Percentiles rank a stretch among this genome's conserved stretches.
Evolutionary conservation across 2,888 invertebrate genomes (phyloP).

Genomic region (Chrysomela aeneicollis): DNA sequence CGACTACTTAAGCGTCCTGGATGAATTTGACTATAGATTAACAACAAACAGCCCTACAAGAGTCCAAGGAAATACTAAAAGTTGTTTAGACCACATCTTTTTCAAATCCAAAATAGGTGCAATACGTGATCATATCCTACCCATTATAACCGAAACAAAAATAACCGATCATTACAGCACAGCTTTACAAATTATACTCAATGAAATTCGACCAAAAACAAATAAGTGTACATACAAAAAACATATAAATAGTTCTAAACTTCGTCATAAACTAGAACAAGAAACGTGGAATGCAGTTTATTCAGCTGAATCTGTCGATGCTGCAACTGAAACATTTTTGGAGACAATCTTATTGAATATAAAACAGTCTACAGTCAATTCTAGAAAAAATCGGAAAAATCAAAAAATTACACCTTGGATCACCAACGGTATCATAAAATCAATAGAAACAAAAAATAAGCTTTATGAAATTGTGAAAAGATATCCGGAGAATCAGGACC

Average conservation of each 20-base stretch:
- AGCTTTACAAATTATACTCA: neutral
- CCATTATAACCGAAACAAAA: neutral
- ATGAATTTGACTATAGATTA: constrained; percentile 1
- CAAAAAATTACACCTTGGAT: neutral
- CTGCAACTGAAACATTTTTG: neutral
- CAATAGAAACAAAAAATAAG: constrained; percentile 3
- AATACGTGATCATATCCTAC: neutral
- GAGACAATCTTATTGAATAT: neutral
- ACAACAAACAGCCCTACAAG: constrained; percentile 7
- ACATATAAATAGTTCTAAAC: neutral
- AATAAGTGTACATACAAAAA: neutral
- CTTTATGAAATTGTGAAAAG: neutral
- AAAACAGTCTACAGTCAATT: neutral
- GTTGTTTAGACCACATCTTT: no score
- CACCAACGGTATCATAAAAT: neutral
- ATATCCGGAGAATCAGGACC: neutral
- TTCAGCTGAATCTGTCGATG: neutral
- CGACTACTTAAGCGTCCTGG: constrained; percentile 5
- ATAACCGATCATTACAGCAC: constrained; percentile 4
- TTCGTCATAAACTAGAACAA: neutral
- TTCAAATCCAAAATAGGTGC: no score
- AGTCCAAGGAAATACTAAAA: neutral
- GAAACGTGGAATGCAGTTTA: neutral
- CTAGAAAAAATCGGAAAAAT: neutral
- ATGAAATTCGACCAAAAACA: neutral